phyloP scores from a whole-genome alignment of 2,888 invertebrate genomes.

The Aphelenchoides bicaudatus region DNA sequence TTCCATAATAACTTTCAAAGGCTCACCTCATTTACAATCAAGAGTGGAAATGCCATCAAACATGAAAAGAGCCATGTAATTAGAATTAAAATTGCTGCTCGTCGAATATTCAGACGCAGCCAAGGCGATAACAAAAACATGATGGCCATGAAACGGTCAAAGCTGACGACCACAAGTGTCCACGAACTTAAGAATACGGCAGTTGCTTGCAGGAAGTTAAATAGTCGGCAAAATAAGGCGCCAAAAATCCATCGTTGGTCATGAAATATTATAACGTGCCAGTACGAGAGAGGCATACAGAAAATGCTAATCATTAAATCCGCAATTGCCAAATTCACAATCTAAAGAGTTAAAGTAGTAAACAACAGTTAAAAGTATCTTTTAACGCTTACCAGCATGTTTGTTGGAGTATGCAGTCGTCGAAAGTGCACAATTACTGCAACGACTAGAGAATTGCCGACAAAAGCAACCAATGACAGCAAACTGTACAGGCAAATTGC shows the following conservation, averaged over 20 bases:
- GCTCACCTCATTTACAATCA: constrained; percentile 47
- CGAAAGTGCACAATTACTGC: constrained; percentile 53
- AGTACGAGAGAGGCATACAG: constrained; percentile 64
- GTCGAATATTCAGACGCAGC: constrained; percentile 43
- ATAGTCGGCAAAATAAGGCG: constrained; percentile 61
- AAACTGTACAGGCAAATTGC: constrained; percentile 53
- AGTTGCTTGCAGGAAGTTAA: constrained; percentile 62
- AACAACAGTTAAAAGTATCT: constrained; percentile 61
- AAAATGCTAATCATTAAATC: constrained; percentile 64
- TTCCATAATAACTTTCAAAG: neutral
- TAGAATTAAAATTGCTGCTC: constrained; percentile 49
- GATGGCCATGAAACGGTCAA: constrained; percentile 60
- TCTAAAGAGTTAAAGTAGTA: constrained; percentile 12
- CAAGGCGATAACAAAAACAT: constrained; percentile 56
- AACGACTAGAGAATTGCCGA: constrained; percentile 56
- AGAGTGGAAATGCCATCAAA: constrained; percentile 52
- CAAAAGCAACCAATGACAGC: constrained; percentile 48
- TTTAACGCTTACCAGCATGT: too few species aligned
- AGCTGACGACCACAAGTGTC: constrained; percentile 63
- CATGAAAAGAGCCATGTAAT: constrained; percentile 55
- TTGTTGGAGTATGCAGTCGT: constrained; percentile 62
- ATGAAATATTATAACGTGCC: constrained; percentile 62
- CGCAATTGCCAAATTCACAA: constrained; percentile 42
- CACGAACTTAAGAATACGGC: constrained; percentile 63
- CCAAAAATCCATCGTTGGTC: constrained; percentile 64